Percentiles rank a stretch among this genome's conserved stretches.
phyloP scores from a whole-genome alignment of 2,888 invertebrate genomes.

The Noctua pronuba region DNA sequence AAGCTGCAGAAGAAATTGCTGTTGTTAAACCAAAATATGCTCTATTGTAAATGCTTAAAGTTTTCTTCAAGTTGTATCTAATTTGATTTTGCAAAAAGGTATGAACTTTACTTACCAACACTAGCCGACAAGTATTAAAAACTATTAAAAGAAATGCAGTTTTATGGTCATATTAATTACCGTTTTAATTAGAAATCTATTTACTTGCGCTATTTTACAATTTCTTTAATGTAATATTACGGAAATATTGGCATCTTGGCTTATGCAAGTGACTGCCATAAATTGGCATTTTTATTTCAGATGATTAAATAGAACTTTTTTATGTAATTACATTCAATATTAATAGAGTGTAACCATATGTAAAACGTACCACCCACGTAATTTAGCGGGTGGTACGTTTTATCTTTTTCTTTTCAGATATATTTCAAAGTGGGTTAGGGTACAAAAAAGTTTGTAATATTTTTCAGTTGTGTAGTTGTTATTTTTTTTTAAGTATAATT shows the following conservation, averaged over 20 bases:
- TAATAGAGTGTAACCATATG: too few species aligned
- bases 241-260: slow-evolving; percentile 21
- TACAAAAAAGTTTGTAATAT: background rate
- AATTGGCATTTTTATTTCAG: background rate
- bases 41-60: slow-evolving; percentile 4
- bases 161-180: slow-evolving; percentile 59
- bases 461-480: background rate
- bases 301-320: background rate
- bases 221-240: slow-evolving; percentile 30
- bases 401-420: background rate
- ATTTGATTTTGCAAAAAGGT: slow-evolving; percentile 25
- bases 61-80: background rate
- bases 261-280: slow-evolving; percentile 12
- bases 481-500: background rate
- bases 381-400: background rate
- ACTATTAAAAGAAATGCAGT: slow-evolving; percentile 42
- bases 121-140: slow-evolving; percentile 37
- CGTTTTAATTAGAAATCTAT: slow-evolving; percentile 55
- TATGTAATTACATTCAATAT: background rate
- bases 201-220: slow-evolving; percentile 50
- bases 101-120: slow-evolving; percentile 37
- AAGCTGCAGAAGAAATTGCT: slow-evolving; percentile 15
- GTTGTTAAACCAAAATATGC: slow-evolving; percentile 7
- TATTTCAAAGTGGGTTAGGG: background rate
- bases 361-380: too few species aligned